A percentile compares a stretch with the other conserved stretches of the same genome.
phyloP scores from a whole-genome alignment of 2,888 invertebrate genomes.

The Cremastinae sp. region DNA sequence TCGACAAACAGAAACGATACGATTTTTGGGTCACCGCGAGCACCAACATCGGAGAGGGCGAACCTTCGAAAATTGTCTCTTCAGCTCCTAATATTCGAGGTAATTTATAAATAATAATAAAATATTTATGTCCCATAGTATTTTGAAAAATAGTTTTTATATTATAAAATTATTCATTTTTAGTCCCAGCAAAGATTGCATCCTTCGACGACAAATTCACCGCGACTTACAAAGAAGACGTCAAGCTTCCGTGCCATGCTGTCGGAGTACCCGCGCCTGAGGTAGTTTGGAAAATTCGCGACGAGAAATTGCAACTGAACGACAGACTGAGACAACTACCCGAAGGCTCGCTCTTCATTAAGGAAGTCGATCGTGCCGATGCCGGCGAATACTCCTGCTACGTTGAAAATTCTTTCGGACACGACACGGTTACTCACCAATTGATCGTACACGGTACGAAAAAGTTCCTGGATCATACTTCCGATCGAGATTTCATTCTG shows the following conservation, averaged over 20 bases:
- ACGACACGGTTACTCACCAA: constrained; percentile 94
- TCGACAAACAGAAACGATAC: constrained; percentile 91
- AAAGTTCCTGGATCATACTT: neutral
- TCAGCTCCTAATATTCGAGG: constrained; percentile 92
- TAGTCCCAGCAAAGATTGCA: constrained; percentile 96
- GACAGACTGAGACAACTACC: constrained; percentile 92
- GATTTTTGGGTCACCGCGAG: constrained; percentile 98
- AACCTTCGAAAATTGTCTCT: constrained; percentile 92
- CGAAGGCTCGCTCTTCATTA: constrained; percentile 95
- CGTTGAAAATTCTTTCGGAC: constrained; percentile 95
- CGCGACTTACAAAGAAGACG: constrained; percentile 94
- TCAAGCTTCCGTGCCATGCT: constrained; percentile 93
- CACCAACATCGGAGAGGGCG: constrained; percentile 96
- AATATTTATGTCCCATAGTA: constrained; percentile 2
- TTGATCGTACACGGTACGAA: constrained; percentile 89
- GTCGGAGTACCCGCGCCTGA: constrained; percentile 95
- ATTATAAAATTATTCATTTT: constrained; percentile 64
- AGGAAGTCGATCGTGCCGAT: constrained; percentile 93
- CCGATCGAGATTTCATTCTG: neutral
- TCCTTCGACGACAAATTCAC: constrained; percentile 97
- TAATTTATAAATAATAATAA: constrained; percentile 70
- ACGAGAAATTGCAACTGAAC: constrained; percentile 88
- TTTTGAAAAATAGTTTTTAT: constrained; percentile 5
- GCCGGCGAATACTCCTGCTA: constrained; percentile 97
- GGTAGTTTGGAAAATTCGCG: constrained; percentile 91